Conservation (phyloP, 2,888 invertebrate species). For the Lasioglossum villosulum region DNA sequence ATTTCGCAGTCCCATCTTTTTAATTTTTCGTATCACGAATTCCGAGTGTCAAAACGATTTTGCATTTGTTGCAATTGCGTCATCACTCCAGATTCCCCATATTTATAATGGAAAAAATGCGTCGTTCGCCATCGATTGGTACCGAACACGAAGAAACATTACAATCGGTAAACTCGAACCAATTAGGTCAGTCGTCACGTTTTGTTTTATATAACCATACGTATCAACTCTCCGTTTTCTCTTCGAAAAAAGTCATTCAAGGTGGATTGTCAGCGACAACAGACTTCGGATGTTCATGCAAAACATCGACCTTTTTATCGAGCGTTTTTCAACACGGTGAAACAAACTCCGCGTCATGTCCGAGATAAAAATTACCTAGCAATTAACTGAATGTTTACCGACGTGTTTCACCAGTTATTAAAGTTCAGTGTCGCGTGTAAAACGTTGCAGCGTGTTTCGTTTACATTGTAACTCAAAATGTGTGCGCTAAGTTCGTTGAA, state of each 20-base stretch:
- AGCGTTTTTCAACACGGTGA: not conserved
- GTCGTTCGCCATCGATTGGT: not conserved
- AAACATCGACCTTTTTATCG: not conserved
- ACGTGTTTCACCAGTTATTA: not conserved
- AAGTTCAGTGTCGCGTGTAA: not conserved
- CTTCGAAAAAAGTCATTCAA: not conserved
- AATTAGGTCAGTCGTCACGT: not conserved
- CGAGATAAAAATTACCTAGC: not conserved
- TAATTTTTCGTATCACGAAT: no score
- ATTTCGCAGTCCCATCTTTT: no score
- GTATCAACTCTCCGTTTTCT: not conserved
- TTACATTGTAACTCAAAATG: no score
- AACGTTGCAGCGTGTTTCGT: not conserved
- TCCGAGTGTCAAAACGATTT: not conserved
- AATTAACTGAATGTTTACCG: not conserved
- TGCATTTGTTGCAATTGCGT: no score
- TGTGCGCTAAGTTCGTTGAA: no score
- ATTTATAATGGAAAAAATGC: not conserved
- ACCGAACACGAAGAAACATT: not conserved
- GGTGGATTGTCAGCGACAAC: not conserved
- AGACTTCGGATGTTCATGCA: not conserved
- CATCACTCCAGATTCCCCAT: no score
- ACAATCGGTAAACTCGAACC: not conserved
- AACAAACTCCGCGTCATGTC: not conserved
- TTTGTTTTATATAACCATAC: not conserved